These are phyloP conservation scores for Tinamus major DNA, from an alignment of 2,797 vertebrate species.

Conservation along the genomic window DNA sequence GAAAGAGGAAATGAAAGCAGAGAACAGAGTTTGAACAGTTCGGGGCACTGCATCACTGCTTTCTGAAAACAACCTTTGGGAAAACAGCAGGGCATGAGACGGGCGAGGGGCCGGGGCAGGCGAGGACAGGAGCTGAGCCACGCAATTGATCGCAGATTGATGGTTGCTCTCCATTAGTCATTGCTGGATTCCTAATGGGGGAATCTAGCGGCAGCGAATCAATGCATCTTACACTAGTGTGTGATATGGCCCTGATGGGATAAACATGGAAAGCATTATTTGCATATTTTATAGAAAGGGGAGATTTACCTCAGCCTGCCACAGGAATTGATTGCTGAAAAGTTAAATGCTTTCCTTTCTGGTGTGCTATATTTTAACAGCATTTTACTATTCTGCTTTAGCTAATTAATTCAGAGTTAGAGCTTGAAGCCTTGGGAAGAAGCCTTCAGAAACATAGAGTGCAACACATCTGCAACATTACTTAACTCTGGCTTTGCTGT, in stretches of 20 bases:
- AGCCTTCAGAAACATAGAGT: not conserved
- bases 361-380: not conserved
- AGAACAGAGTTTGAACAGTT: not conserved
- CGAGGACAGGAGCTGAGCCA: not conserved
- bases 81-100: not conserved
- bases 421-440: not conserved
- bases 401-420: not conserved
- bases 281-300: not conserved
- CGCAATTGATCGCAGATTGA: not conserved
- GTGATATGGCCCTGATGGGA: not conserved
- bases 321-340: not conserved
- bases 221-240: not conserved
- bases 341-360: not conserved
- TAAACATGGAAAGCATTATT: not conserved
- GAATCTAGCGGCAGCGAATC: not conserved
- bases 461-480: not conserved
- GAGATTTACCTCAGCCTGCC: not conserved
- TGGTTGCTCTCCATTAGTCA: not conserved
- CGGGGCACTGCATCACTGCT: not conserved
- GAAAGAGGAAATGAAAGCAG: not conserved
- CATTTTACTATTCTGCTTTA: not conserved
- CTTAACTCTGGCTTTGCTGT: not conserved
- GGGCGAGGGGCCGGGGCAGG: not conserved
- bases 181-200: not conserved
- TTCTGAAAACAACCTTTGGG: not conserved